Conservation (phyloP, 2,888 invertebrate genomes). For the Eupithecia tripunctaria region DNA sequence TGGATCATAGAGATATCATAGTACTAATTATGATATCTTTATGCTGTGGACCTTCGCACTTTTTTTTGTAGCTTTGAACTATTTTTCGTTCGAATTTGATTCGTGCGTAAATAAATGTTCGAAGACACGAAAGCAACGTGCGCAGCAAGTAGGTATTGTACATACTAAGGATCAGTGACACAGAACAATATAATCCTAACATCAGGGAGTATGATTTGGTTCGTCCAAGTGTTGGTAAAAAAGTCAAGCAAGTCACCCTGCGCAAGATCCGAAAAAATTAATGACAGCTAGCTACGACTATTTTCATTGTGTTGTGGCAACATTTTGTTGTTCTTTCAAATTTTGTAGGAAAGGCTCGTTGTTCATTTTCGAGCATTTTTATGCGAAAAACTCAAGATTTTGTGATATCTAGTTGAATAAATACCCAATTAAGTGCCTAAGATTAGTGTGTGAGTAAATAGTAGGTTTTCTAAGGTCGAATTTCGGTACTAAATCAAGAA, state of each 20-base stretch:
- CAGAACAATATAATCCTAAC: too few relatives aligned
- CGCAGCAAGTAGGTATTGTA: too few relatives aligned
- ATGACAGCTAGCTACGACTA: neutral
- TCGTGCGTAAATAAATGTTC: too few relatives aligned
- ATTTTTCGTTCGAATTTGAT: too few relatives aligned
- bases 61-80: too few relatives aligned
- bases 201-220: too few relatives aligned
- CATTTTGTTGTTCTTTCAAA: slow-evolving; percentile 55
- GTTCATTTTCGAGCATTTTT: slow-evolving; percentile 61
- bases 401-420: slow-evolving; percentile 55
- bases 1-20: too few relatives aligned
- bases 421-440: slow-evolving; percentile 43
- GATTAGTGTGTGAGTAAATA: slow-evolving; percentile 27
- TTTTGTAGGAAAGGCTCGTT: slow-evolving; percentile 63
- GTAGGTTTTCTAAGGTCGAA: slow-evolving; percentile 16
- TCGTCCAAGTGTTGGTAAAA: neutral
- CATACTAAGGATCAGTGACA: too few relatives aligned
- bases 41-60: too few relatives aligned
- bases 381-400: slow-evolving; percentile 48
- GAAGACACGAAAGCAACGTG: too few relatives aligned
- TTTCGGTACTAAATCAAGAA: slow-evolving; percentile 43
- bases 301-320: slow-evolving; percentile 45
- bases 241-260: neutral
- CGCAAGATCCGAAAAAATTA: neutral
- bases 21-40: too few relatives aligned